Base-by-base conservation (phyloP, 2,888 invertebrate species). In the Noctua comes region DNA sequence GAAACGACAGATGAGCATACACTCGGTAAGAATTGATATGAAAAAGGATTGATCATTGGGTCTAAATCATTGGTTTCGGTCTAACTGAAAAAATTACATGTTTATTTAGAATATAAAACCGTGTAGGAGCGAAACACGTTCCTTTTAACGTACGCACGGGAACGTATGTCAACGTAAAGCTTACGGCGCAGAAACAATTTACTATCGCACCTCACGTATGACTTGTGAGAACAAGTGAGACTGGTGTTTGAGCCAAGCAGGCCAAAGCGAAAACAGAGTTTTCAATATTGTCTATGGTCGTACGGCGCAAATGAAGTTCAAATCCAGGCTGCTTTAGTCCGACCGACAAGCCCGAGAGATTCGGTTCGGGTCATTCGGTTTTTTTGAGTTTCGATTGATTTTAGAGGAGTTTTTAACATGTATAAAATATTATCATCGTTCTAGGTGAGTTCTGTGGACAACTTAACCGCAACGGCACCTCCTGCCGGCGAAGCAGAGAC, bases 401-500 rank as follows among this genome's bases (percentile, higher is more conserved):
- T 64, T 21, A 8, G 8, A 7, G 4, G 3, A 10, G 21, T 24
- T 40, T 65, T 65, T 13, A 40, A 43, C 16, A 7, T n/a, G n/a
- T n/a, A 8, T n/a, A n/a, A 66, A 66, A 27, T 65, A 31, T 24
- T n/a, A 21, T 46, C 2, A 51, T 2, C 27, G 16, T 36, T 79
- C 18, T 40, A 97, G 90, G 95, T 97, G 31, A 96, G 97, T 86
- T 98, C 98, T 0, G 93, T 97, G 68, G 97, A 97, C 88, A 97
- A 97, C 85, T 80, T 97, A 48, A 96, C 96, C 3, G 96, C 94
- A n/a, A 97, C 93, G 31, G 97, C 93, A 77, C 97, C 97, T 3
- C 96, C 96, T 0, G 94, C 96, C 54, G 95, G 95, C 79, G 96
- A 95, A 80, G 97, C 97, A 69, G 98, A 98, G 93, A 93, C 97